Base-by-base conservation (phyloP, 2,888 invertebrate genomes). In the Willowsia nigromaculata region DNA sequence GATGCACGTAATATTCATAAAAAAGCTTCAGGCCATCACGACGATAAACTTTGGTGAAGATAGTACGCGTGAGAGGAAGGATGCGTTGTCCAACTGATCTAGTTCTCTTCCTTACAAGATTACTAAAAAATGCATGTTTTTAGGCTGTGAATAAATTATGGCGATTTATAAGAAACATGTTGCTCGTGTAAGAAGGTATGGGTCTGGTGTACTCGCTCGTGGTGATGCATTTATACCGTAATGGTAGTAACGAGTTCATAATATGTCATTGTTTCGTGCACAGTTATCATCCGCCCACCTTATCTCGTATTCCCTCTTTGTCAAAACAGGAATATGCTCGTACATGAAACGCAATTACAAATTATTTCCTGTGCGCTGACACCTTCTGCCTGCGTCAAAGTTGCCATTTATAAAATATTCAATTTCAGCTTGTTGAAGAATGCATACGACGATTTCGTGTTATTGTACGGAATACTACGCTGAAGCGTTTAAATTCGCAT, bases 21-120 rank as follows among this genome's bases (percentile, higher is more conserved):
- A 22, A 71, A 43, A 40, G 78, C 85, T 85, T 65, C 37, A 87
- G 87, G 87, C 81, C 43, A 87, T 87, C 87, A 71, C 47, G n/a
- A n/a, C n/a, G 71, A 65, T 87, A 56, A 81, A 53, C 43, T 82
- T 47, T 82, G 43, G 6, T 18, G 25, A 50, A 25, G 76, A 62
- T 22, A 13, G 4, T 43, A 25, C 15, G 4, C 22, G 13, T 76
- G 15, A 15, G 22, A 81, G 81, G 87, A 87, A 81, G 87, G 81
- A 87, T 87, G 71, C 56, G 33, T 87, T 87, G 87, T 81, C 81
- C 87, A 87, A 87, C 87, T 87, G 87, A 87, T 87, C 87, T 81
- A 87, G 56, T 87, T 87, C 87, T 68, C 81, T 87, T 86, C 85
- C 85, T 86, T 47, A 50, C 53, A 33, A 47, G 37, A 65, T 37